Percentiles rank a stretch among this genome's conserved stretches.
Evolutionary conservation across 64 coral and sea anemone species (phyloP).

Genomic region (Hydrozoanthus tunicans): DNA sequence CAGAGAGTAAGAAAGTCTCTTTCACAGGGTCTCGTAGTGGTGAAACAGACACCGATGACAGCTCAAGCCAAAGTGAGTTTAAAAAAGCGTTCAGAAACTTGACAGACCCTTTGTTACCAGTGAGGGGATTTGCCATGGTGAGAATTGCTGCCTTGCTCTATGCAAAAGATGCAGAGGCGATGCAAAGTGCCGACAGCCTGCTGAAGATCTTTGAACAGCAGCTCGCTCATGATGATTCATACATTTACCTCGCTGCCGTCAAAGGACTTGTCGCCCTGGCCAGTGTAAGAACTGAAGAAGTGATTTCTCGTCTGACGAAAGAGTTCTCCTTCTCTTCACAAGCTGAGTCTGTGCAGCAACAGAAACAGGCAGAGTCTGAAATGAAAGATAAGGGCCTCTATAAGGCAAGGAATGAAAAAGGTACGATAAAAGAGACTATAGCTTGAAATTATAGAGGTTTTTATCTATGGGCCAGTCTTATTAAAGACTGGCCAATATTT

Average conservation of each 20-base stretch:
- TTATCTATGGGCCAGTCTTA: not conserved
- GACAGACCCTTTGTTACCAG: slow-evolving; percentile 89
- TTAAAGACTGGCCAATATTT: too few species aligned
- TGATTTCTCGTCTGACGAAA: slow-evolving; percentile 63
- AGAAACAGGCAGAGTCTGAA: not conserved
- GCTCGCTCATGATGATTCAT: slow-evolving; percentile 85
- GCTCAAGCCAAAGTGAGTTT: slow-evolving; percentile 37
- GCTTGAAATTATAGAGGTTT: not conserved
- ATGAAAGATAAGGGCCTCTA: slow-evolving; percentile 69
- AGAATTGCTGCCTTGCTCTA: slow-evolving; percentile 70
- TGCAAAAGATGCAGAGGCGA: slow-evolving; percentile 65
- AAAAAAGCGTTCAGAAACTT: slow-evolving; percentile 75
- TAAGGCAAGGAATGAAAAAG: slow-evolving; percentile 19
- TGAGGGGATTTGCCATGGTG: slow-evolving; percentile 86
- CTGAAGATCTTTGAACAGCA: slow-evolving; percentile 89
- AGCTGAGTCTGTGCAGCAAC: not conserved
- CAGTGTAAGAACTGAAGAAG: slow-evolving; percentile 63
- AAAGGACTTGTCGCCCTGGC: slow-evolving; percentile 85
- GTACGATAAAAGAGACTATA: not conserved
- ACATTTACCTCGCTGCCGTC: slow-evolving; percentile 91
- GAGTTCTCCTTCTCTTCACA: slow-evolving; percentile 62
- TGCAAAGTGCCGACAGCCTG: slow-evolving; percentile 64
- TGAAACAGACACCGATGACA: not conserved
- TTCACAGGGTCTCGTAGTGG: slow-evolving; percentile 2
- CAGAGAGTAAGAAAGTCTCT: not conserved